Percentiles rank a stretch among this genome's conserved stretches.
phyloP scores from a whole-genome alignment of 2,113 vertebrate species.

The Sterna hirundo region DNA sequence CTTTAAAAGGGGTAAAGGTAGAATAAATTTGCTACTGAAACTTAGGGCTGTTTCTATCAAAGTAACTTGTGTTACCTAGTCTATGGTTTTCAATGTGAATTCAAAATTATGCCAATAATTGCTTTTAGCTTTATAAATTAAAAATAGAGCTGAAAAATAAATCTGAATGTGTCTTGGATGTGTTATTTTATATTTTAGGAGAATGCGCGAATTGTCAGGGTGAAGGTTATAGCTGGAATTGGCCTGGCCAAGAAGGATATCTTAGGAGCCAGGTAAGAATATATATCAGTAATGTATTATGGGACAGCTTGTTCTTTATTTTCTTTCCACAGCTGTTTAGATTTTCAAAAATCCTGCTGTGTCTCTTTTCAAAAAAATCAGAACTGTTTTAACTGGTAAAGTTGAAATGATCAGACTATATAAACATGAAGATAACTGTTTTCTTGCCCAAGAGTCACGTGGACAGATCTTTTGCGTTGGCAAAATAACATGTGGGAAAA shows the following conservation, averaged over 20 bases:
- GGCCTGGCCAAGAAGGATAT: constrained; percentile 96
- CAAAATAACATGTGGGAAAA: background rate
- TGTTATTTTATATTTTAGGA: constrained; percentile 75
- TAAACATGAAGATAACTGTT: background rate
- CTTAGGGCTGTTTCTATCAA: background rate
- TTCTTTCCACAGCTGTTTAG: background rate
- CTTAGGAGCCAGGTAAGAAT: constrained; percentile 91
- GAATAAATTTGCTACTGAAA: background rate
- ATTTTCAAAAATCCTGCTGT: background rate
- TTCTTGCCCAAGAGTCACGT: background rate
- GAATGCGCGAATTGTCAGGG: constrained; percentile 82
- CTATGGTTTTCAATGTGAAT: background rate
- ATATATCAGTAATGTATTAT: background rate
- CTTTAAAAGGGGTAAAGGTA: background rate
- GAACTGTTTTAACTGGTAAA: background rate
- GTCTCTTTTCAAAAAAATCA: background rate
- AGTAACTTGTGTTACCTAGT: background rate
- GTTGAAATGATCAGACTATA: background rate
- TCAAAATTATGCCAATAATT: background rate
- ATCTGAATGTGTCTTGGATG: background rate
- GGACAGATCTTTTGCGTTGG: background rate
- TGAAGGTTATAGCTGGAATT: constrained; percentile 91
- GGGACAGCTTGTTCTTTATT: background rate
- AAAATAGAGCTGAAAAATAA: background rate
- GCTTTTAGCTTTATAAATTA: background rate